Base-by-base conservation (phyloP, 1,140 invertebrate species). In the Leptinotarsa lineolata region DNA sequence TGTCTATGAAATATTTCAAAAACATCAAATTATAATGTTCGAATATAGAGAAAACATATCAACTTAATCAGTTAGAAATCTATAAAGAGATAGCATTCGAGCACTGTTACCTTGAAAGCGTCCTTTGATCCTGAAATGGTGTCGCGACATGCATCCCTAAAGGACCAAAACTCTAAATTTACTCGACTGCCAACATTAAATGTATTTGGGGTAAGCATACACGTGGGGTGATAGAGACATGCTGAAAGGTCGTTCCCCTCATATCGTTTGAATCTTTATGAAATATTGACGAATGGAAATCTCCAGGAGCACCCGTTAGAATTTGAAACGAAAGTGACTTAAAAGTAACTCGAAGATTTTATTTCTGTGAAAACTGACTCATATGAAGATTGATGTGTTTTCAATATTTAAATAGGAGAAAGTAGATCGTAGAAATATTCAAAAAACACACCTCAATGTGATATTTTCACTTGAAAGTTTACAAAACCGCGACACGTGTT, bases 141-240 rank as follows among this genome's bases (percentile, higher is more conserved):
- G 68, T 69, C 68, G 30, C 24, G 68, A 69, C 48, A 45, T 69
- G 68, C 68, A 69, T 69, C 68, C 68, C 68, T 69, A 69, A 69
- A 69, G 68, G 68, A 69, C 22, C 45, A 22, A 24, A 22, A 20
- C 11, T n/a, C 45, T 46, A 69, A 20, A 64, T 13, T 39, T 39
- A 39, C 30, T 39, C 30, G 8, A 54, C 48, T 54, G n/a, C 48
- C 48, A 18, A 54, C 48, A 54, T 39, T 39, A 44, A 24, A 66
- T 66, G 15, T 66, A 66, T 66, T 66, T 66, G 6, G 64, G 30
- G 64, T 66, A 39, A 24, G 64, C 60, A 20, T 20, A 63, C 60
- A 63, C 20, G 20, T 18, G 48, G 48, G 48, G 48, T 54, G 48
- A 54, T 15, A 54, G 48, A 54, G 48, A 16, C 48, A 54, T 16